Base-by-base conservation (phyloP, 1,140 invertebrate genomes). In the Ctenoplectra terminalis region DNA sequence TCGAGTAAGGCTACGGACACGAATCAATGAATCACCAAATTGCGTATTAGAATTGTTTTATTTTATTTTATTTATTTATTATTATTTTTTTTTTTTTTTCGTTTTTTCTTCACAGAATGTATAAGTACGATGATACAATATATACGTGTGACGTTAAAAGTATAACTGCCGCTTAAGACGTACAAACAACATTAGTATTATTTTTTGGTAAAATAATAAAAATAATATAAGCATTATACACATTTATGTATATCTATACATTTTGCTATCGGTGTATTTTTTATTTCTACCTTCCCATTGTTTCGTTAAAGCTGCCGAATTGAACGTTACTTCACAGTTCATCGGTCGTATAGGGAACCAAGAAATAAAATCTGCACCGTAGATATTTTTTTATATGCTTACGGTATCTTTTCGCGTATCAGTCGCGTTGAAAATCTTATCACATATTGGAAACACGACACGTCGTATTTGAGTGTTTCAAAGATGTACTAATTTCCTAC, bases 401-500 rank as follows among this genome's bases (percentile, higher is more conserved):
- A 52, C 29, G 40, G 29, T 56, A 63, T 23, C 3, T 5, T 6
- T 56, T 26, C 37, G 20, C 15, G 46, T n/a, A 50, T 13, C 31
- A 17, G 9, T 17, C 56, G 13, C 34, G 48, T 8, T 46, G 37
- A n/a, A 48, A 37, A 60, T 58, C 31, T 37, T 31, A 58, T 81
- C 78, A 46, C 37, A 63, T 29, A 31, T 60, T 26, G 11, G 23
- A 58, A 48, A 72, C 46, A 63, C 23, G 46, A 17, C 2, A 13
- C 15, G 40, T 23, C 13, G 11, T 50, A 43, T 48, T 34, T 37
- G 6, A 1, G 23, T 31, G 26, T 48, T 58, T 0, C 1, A 15
- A 1, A 48, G 15, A 1, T 29, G 6, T 23, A 75, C 90, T 81
- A 91, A 69, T 91, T 90, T n/a, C 90, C 90, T n/a, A 97, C 94